These are phyloP conservation scores for Candidula unifasciata DNA, from an alignment of 2,888 invertebrate species.

Conservation along the genomic window DNA sequence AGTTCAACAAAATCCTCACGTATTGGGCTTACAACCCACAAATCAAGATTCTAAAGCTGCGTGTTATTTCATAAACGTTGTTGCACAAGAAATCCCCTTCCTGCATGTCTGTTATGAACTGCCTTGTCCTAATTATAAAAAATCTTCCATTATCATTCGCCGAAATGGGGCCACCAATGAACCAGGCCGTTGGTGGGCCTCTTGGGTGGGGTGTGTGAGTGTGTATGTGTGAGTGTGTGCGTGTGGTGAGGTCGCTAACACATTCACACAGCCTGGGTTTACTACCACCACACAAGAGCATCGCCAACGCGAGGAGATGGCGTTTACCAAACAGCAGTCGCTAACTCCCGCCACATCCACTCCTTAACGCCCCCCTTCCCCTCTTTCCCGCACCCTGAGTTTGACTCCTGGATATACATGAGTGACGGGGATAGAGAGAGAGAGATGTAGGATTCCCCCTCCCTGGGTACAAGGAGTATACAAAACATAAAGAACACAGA, in stretches of 20 bases:
- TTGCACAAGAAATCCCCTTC: background rate
- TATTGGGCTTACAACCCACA: background rate
- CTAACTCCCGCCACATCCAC: background rate
- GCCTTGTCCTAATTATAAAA: background rate
- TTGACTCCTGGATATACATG: background rate
- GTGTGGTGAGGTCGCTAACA: no score
- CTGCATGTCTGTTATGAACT: background rate
- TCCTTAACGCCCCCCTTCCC: background rate
- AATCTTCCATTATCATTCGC: conserved; percentile 22
- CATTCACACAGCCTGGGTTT: background rate
- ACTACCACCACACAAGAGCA: background rate
- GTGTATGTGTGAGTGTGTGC: no score
- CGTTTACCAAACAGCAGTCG: background rate
- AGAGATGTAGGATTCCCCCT: no score
- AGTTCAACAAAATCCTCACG: background rate
- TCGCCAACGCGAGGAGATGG: background rate
- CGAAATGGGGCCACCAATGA: conserved; percentile 40
- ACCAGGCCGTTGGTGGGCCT: conserved; percentile 35
- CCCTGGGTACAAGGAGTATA: background rate
- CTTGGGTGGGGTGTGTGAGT: conserved; percentile 18
- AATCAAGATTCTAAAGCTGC: background rate
- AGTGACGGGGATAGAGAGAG: background rate
- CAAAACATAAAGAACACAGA: background rate
- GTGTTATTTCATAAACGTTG: background rate
- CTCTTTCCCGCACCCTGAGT: no score